Base-by-base conservation (phyloP, 2,113 vertebrate species). In the Pelmatolapia mariae region DNA sequence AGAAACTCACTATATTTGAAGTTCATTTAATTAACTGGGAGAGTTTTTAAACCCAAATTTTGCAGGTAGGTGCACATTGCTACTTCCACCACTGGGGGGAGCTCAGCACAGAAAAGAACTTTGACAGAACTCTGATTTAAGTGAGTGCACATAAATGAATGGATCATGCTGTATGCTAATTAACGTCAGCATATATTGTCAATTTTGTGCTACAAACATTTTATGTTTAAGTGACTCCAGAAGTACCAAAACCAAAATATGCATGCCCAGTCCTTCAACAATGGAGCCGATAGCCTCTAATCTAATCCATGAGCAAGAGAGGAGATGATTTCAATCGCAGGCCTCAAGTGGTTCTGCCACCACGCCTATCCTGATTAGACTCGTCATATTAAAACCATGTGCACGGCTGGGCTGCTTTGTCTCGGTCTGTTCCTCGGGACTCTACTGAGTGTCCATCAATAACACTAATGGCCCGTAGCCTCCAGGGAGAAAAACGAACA, bases 351-450 rank as follows among this genome's bases (percentile, higher is more conserved):
- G 79, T 89, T 86, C 86, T 84, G 73, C 92, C 79, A 94, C 89
- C 84, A 89, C 85, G 86, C 92, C 91, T 92, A 81, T 80, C 71
- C 87, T 93, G 94, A 96, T 95, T 94, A 91, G 78, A 91, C 89
- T 80, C 83, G 86, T 92, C 93, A 90, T 93, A 94, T 94, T 94
- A 94, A 94, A 96, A 94, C 90, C 92, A 94, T 91, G 93, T 95
- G 94, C 91, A 86, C 31, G 36, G 15, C 86, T 82, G 86, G 66
- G 87, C 81, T 29, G 82, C 80, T 78, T 80, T 56, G 66, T 83
- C 83, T 87, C 9, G 36, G 15, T 86, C 80, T 86, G 87, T 88
- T 91, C 88, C 53, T 11, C 22, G 71, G 54, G 85, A 85, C 91
- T 87, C 80, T 24, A 78, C 87, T 78, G 86, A 91, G 89, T 85